Percentiles rank a stretch among this genome's conserved stretches.
phyloP scores from a whole-genome alignment of 2,888 invertebrate species.

The Girardia tigrina region DNA sequence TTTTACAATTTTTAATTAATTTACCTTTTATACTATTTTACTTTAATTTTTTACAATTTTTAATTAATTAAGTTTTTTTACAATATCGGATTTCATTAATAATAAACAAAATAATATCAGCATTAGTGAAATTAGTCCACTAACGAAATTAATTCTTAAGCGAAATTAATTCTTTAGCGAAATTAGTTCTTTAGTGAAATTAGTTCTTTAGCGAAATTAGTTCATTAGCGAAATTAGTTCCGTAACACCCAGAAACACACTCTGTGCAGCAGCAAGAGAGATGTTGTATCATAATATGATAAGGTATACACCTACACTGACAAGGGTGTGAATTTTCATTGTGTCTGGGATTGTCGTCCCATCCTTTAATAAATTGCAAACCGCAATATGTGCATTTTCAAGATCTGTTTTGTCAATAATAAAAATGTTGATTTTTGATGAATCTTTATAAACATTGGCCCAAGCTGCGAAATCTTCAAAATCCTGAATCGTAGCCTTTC shows the following conservation, averaged over 20 bases:
- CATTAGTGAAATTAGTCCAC: no score
- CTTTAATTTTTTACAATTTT: no score
- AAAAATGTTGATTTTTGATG: slow-evolving; percentile 17
- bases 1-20: no score
- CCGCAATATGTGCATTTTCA: neutral
- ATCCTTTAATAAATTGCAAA: neutral
- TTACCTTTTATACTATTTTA: no score
- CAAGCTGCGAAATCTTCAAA: slow-evolving; percentile 23
- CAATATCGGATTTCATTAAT: no score
- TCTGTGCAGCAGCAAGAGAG: neutral
- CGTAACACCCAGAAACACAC: neutral
- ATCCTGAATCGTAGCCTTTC: neutral
- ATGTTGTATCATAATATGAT: neutral
- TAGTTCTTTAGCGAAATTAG: no score
- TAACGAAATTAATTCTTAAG: no score
- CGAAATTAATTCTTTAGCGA: no score
- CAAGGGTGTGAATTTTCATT: slow-evolving; percentile 18
- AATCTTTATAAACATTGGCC: neutral
- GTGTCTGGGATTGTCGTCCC: neutral
- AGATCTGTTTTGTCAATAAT: slow-evolving; percentile 11
- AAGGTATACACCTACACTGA: slow-evolving; percentile 16
- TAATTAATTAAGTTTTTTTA: no score
- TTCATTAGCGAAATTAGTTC: no score
- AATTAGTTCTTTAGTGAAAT: no score
- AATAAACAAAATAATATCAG: no score